These are phyloP conservation scores for Chaetogeoica ovagalla DNA, from an alignment of 2,888 invertebrate genomes.

Conservation along the genomic window DNA sequence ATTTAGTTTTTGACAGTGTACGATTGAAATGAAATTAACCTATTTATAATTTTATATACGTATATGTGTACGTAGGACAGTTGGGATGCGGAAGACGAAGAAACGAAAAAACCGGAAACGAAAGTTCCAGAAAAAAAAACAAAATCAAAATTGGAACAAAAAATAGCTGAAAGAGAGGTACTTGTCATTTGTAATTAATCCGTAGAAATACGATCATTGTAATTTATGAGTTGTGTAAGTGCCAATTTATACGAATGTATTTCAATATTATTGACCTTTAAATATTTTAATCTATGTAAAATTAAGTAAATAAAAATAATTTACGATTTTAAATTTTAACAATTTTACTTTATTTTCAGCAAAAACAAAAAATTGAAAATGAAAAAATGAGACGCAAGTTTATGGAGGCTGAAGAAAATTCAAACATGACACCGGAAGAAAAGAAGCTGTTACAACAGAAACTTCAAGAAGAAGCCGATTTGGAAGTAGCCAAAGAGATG, in stretches of 20 bases:
- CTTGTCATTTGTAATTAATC: not conserved
- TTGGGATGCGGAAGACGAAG: constrained; percentile 90
- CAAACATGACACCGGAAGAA: constrained; percentile 73
- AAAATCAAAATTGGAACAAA: constrained; percentile 75
- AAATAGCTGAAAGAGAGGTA: constrained; percentile 81
- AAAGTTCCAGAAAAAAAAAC: constrained; percentile 69
- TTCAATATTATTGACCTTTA: no score
- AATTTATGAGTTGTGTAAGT: no score
- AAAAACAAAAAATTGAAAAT: constrained; percentile 63
- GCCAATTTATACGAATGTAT: no score
- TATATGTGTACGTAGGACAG: constrained; percentile 70
- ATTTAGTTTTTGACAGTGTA: no score
- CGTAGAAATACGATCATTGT: not conserved
- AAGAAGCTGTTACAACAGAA: constrained; percentile 79
- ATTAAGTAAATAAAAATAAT: not conserved
- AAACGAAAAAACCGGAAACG: constrained; percentile 77
- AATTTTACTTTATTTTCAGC: constrained; percentile 32
- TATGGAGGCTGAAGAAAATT: constrained; percentile 64
- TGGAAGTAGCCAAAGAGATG: constrained; percentile 57
- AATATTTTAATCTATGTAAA: not conserved
- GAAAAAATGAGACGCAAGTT: constrained; percentile 54
- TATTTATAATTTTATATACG: not conserved
- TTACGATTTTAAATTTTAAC: not conserved
- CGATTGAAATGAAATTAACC: no score
- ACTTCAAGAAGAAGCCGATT: constrained; percentile 83